Base-by-base conservation (phyloP, 2,888 invertebrate species). In the Synanthedon andrenaeformis region DNA sequence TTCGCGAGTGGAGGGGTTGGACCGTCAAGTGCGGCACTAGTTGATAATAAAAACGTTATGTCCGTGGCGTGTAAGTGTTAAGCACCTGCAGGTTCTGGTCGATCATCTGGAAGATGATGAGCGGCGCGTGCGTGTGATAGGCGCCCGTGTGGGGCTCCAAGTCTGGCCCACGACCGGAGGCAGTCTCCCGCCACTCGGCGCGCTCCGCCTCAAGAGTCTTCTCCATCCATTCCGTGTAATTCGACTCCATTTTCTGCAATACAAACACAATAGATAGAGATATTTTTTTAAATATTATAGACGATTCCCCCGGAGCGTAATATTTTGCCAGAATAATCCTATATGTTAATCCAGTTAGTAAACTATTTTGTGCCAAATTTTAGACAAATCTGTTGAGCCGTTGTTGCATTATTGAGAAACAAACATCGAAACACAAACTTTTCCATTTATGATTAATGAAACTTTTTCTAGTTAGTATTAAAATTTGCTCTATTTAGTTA, bases 81-180 rank as follows among this genome's bases (percentile, higher is more conserved):
- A 3, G n/a, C 11, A 77, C 88, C 82, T 95, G 94, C 57, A 99
- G 89, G 89, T 98, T 97, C 85, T 99, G 98, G 82, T 98, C 96
- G 58, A 99, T 95, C 98, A 99, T 99, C 82, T 98, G 96, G 82
- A 98, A 98, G 59, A 99, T 95, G 56, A 98, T 97, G 58, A 98
- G 94, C 4, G 99, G 98, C 45, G 98, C 94, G 53, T 96, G 94
- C 2, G 98, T 98, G 74, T 96, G 94, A 81, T 92, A 96, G 70
- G 94, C 96, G 52, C 91, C 92, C 58, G 94, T 91, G 63, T 91
- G 91, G 61, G 93, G 92, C 67, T 94, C 92, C 61, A 93, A 93
- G 57, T 97, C 96, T 1, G 97, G 96, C 60, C 92, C 89, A 60
- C 92, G 89, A 58, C 91, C 91, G 14, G 92, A 92, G 72, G 91